A percentile compares a stretch with the other conserved stretches of the same genome.
phyloP scores from a whole-genome alignment of 2,888 invertebrate species.

The Athalia circularis region DNA sequence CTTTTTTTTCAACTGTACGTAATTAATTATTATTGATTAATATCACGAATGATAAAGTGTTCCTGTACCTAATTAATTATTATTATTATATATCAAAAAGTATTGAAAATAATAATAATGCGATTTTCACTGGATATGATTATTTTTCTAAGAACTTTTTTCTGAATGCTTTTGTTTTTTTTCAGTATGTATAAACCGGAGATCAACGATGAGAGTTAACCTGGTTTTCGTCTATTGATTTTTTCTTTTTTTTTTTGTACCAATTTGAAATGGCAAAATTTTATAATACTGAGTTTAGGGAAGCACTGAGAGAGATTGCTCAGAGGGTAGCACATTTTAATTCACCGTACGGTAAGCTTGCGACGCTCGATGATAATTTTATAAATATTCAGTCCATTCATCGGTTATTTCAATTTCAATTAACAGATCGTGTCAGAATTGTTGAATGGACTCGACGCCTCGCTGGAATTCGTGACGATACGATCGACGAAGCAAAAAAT shows the following conservation, averaged over 20 bases:
- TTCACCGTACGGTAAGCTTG: conserved; percentile 59
- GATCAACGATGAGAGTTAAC: too few species aligned
- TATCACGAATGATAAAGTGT: conserved; percentile 71
- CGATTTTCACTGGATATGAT: conserved; percentile 70
- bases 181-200: not conserved
- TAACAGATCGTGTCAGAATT: conserved; percentile 75
- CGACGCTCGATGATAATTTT: not conserved
- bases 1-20: conserved; percentile 54
- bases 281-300: conserved; percentile 62
- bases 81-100: conserved; percentile 64
- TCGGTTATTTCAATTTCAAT: not conserved
- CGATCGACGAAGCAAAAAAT: conserved; percentile 72
- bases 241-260: not conserved
- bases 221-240: too few species aligned
- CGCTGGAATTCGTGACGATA: conserved; percentile 72
- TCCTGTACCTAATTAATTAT: conserved; percentile 72
- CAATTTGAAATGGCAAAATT: conserved; percentile 56
- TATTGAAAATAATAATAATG: conserved; percentile 71
- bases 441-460: conserved; percentile 77
- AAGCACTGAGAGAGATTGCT: conserved; percentile 63
- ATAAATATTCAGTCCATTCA: not conserved
- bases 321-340: conserved; percentile 58
- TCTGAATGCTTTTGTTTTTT: not conserved
- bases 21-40: conserved; percentile 66
- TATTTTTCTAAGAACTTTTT: not conserved